These are phyloP conservation scores for Heterohyrax brucei DNA, from an alignment of 2,797 vertebrate genomes.

Conservation along the genomic window DNA sequence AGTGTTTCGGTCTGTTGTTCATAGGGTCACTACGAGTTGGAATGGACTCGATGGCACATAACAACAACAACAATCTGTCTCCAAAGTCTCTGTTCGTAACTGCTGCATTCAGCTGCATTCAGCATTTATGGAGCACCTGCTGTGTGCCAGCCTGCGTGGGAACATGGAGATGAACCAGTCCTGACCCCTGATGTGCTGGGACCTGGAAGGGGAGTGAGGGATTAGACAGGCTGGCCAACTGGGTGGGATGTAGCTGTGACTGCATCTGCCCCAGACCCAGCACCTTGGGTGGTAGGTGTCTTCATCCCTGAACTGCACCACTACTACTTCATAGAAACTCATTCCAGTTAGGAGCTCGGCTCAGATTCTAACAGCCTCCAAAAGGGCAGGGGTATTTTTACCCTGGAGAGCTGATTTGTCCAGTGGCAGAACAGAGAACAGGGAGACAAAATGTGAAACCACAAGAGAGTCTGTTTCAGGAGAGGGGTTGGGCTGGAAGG, in stretches of 20 bases:
- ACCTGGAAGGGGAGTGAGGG: neutral
- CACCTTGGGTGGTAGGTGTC: neutral
- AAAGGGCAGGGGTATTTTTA: constrained; percentile 86
- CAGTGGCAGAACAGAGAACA: neutral
- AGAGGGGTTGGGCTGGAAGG: neutral
- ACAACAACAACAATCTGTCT: neutral
- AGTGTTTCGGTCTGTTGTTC: too few species aligned
- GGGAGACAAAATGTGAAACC: constrained; percentile 54
- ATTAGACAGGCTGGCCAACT: neutral
- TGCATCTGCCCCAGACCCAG: too few species aligned
- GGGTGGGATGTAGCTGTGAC: neutral
- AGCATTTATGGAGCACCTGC: neutral
- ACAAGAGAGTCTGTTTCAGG: constrained; percentile 62
- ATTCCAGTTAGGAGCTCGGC: neutral
- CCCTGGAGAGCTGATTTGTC: constrained; percentile 34
- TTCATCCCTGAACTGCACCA: neutral
- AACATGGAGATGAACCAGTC: neutral
- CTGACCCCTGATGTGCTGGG: neutral
- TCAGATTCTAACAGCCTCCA: constrained; percentile 54
- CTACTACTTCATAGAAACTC: neutral
- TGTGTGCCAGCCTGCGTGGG: neutral
- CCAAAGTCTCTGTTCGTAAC: neutral
- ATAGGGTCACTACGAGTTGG: too few species aligned
- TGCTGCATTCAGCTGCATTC: neutral
- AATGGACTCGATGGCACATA: too few species aligned